Conservation (phyloP, 2,888 invertebrate species). For the Tridacna crocea region DNA sequence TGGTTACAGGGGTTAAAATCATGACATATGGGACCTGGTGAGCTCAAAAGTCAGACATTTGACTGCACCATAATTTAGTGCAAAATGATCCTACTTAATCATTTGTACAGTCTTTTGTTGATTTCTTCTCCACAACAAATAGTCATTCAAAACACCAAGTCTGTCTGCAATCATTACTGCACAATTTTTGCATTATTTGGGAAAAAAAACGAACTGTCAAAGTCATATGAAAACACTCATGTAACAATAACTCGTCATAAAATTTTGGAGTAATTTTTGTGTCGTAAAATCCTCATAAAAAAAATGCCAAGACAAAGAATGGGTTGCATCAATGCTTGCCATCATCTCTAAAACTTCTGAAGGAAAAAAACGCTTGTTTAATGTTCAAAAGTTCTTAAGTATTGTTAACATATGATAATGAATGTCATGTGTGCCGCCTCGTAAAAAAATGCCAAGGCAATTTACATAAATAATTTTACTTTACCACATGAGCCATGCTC, state of each 20-base stretch:
- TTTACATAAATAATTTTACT: slow-evolving; percentile 50
- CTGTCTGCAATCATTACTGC: not conserved
- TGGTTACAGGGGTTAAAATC: no score
- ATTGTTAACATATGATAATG: slow-evolving; percentile 47
- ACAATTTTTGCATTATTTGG: not conserved
- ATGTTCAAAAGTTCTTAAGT: slow-evolving; percentile 49
- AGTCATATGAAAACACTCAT: slow-evolving; percentile 16
- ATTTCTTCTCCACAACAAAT: no score
- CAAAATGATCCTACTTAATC: no score
- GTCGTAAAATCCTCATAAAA: slow-evolving; percentile 25
- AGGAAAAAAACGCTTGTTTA: slow-evolving; percentile 22
- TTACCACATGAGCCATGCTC: no score
- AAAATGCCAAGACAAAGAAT: slow-evolving; percentile 10
- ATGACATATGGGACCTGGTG: no score
- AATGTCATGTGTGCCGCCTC: slow-evolving; percentile 51
- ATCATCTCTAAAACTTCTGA: slow-evolving; percentile 7
- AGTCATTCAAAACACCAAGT: not conserved
- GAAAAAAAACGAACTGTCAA: not conserved
- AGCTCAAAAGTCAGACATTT: no score
- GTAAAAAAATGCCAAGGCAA: slow-evolving; percentile 46
- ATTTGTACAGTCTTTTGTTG: no score
- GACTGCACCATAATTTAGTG: no score
- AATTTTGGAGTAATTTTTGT: slow-evolving; percentile 16
- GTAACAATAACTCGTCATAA: not conserved
- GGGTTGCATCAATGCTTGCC: slow-evolving; percentile 11